A percentile compares a stretch with the other conserved stretches of the same genome.
Conservation (phyloP, 1,140 invertebrate genomes). For the Procambarus virginalis region DNA sequence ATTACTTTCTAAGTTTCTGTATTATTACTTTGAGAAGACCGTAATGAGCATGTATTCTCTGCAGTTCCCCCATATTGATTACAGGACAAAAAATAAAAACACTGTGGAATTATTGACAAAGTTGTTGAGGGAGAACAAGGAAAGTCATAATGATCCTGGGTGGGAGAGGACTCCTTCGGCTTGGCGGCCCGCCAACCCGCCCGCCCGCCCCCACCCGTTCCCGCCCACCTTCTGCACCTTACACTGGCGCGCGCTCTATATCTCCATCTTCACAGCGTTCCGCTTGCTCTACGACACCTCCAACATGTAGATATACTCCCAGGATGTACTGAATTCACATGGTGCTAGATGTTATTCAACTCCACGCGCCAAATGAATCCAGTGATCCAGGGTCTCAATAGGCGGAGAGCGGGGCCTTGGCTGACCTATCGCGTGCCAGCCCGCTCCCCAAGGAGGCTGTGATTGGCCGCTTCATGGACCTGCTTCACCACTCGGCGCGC, state of each 20-base stretch:
- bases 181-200: neutral
- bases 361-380: slow-evolving; percentile 67
- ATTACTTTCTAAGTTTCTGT: no score
- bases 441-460: slow-evolving; percentile 36
- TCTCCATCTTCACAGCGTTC: neutral
- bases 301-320: slow-evolving; percentile 45
- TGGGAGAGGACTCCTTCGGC: neutral
- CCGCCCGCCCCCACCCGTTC: neutral
- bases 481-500: slow-evolving; percentile 44
- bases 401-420: slow-evolving; percentile 39
- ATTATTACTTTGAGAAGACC: no score
- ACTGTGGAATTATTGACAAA: slow-evolving; percentile 38
- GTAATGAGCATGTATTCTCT: no score
- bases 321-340: slow-evolving; percentile 69
- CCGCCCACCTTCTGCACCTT: neutral
- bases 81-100: neutral
- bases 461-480: slow-evolving; percentile 31
- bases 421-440: slow-evolving; percentile 49
- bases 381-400: slow-evolving; percentile 65
- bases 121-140: slow-evolving; percentile 37
- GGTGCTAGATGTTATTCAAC: slow-evolving; percentile 63
- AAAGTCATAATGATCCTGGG: slow-evolving; percentile 19
- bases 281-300: neutral
- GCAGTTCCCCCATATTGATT: neutral
- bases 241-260: neutral